These are phyloP conservation scores for Panurus biarmicus DNA, from an alignment of 2,113 vertebrate species.

Conservation along the genomic window DNA sequence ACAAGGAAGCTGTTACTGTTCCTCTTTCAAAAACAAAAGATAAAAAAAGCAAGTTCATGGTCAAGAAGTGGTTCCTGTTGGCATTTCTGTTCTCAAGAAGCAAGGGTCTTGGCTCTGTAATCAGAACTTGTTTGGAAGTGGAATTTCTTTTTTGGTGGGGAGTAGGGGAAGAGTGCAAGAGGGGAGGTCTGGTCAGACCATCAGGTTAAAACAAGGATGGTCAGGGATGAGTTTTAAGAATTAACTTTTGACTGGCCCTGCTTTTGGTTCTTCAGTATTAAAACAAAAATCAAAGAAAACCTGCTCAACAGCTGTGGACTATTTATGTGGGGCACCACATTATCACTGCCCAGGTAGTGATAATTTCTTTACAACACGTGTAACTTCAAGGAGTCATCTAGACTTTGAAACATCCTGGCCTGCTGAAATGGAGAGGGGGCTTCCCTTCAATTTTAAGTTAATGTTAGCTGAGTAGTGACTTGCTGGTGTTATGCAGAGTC, in stretches of 20 bases:
- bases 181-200: not conserved
- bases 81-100: not conserved
- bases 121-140: not conserved
- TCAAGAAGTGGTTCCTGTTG: not conserved
- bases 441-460: not conserved
- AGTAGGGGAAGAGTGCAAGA: not conserved
- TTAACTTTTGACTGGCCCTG: not conserved
- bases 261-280: not conserved
- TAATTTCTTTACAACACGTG: not conserved
- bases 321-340: not conserved
- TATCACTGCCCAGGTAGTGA: not conserved
- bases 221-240: not conserved
- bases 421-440: not conserved
- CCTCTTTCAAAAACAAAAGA: not conserved
- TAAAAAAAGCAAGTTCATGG: fast-evolving
- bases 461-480: not conserved
- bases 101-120: not conserved
- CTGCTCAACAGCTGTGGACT: not conserved
- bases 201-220: not conserved
- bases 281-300: not conserved
- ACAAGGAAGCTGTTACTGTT: not conserved
- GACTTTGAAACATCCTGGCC: not conserved
- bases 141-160: not conserved
- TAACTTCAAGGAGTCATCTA: not conserved
- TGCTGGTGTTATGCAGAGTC: not conserved